Evolutionary conservation across 2,797 vertebrate genomes (phyloP), one percentile per base, ranked within the genome.

Genomic region (Pogonophryne albipinna): DNA sequence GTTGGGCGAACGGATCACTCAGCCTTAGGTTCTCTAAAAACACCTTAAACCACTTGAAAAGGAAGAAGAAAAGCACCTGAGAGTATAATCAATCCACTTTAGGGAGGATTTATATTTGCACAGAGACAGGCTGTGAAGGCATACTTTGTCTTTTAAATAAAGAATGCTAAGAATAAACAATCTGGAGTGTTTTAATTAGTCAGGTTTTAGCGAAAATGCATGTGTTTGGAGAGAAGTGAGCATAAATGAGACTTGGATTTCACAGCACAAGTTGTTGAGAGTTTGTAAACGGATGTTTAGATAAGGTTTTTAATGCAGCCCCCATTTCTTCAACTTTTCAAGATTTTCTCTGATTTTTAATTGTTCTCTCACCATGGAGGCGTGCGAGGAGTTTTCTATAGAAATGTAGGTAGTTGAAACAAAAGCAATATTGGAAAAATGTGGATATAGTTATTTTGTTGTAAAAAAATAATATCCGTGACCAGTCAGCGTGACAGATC

Each of bases 1-100:
- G 86, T 89, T 72, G 78, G 88, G 90, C 81, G 86, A 82, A 81
- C 68, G 79, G 74, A 85, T 91, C 81, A 76, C 83, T 88, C 79
- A 80, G 71, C 65, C 76, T 74, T 53, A 62, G 66, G 59, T 83
- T 85, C 66, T 69, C 83, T 85, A 50, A 88, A 83, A 92, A 91
- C 70, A 85, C 79, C 53, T 57, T 20, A 27, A 75, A 72, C 82
- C 78, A 81, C 90, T 93, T 91, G 85, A 84, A 86, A 87, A 90
- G 86, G 87, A 90, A 75, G 74, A 79, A 72, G 76, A 90, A 62
- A 59, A 46, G 78, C 76, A 65, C 42, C 56, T 4, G 12, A 61
- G 55, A 76, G 74, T 51, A 56, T 66, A 73, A 85, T 86, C 86
- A 82, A 92, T 91, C 84, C 76, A 80, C 86, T 90, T 91, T 80